Conservation (phyloP, 2,888 invertebrate species). For the Alsophila aescularia region DNA sequence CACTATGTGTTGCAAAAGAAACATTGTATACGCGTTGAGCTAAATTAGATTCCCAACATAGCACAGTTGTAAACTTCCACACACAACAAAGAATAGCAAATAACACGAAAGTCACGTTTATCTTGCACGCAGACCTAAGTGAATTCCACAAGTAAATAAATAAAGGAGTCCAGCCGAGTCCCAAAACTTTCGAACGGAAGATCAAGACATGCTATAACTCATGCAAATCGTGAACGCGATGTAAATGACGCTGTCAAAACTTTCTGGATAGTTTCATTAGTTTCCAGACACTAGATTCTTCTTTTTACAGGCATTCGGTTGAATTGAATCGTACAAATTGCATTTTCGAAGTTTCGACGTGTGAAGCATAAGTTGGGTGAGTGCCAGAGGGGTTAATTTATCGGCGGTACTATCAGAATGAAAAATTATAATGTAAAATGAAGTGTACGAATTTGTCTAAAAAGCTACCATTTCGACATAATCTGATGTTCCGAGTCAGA, state of each 20-base stretch:
- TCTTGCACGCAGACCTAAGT: conserved; percentile 11
- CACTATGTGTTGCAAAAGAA: not conserved
- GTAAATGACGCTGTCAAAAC: conserved; percentile 50
- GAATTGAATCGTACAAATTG: conserved; percentile 31
- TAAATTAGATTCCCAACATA: conserved; percentile 6
- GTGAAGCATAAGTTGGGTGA: conserved; percentile 27
- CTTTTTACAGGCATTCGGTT: conserved; percentile 34
- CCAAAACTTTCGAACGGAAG: conserved; percentile 50
- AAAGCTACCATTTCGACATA: too few species aligned
- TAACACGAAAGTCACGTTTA: conserved; percentile 15
- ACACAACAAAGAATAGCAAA: conserved; percentile 13
- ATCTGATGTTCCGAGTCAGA: too few species aligned
- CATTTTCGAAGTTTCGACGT: conserved; percentile 28
- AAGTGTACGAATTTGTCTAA: not conserved
- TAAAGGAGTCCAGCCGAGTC: conserved; percentile 36
- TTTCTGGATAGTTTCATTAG: conserved; percentile 47
- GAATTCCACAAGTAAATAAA: conserved; percentile 46
- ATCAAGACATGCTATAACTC: conserved; percentile 60
- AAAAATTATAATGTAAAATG: not conserved
- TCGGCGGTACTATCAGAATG: conserved; percentile 1
- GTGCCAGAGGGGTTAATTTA: conserved; percentile 14
- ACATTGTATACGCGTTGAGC: not conserved
- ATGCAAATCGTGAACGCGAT: conserved; percentile 58
- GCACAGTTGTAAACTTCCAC: conserved; percentile 1
- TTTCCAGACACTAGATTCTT: conserved; percentile 42